Evolutionary conservation across 2,113 vertebrate species (phyloP).

Genomic region (Sporophila hypoxantha): DNA sequence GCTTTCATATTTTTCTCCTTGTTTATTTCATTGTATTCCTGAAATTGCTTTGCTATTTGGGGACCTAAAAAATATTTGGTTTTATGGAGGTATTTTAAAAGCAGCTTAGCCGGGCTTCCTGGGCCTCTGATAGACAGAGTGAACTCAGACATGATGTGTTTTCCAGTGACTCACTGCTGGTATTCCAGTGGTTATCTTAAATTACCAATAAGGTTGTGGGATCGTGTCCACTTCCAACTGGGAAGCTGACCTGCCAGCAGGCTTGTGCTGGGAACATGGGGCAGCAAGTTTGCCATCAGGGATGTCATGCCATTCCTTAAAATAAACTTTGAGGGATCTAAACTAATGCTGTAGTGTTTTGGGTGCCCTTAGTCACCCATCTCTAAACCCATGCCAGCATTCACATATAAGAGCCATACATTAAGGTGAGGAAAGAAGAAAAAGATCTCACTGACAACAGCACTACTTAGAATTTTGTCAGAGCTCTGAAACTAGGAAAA

Average conservation of each 20-base stretch:
- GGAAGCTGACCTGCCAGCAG: neutral
- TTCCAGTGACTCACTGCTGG: neutral
- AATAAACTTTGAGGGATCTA: neutral
- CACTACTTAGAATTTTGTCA: neutral
- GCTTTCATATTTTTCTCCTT: conserved; percentile 26
- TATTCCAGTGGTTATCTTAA: neutral
- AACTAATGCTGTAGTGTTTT: neutral
- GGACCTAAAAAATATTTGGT: conserved; percentile 14
- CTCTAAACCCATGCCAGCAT: neutral
- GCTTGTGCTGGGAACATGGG: neutral
- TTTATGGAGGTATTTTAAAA: conserved; percentile 13
- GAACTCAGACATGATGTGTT: neutral
- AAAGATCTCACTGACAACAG: neutral
- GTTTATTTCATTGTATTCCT: conserved; percentile 24
- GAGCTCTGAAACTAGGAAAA: neutral
- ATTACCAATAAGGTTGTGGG: neutral
- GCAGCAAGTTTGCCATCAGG: neutral
- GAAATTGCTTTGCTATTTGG: conserved; percentile 47
- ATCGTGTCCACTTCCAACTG: neutral
- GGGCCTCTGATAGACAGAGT: neutral
- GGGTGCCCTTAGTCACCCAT: neutral
- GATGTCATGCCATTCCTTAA: neutral
- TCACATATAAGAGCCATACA: neutral
- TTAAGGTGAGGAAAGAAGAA: neutral
- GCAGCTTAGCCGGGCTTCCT: neutral